These are phyloP conservation scores for Tenthredo amoena DNA, from an alignment of 2,888 invertebrate species.

Conservation along the genomic window DNA sequence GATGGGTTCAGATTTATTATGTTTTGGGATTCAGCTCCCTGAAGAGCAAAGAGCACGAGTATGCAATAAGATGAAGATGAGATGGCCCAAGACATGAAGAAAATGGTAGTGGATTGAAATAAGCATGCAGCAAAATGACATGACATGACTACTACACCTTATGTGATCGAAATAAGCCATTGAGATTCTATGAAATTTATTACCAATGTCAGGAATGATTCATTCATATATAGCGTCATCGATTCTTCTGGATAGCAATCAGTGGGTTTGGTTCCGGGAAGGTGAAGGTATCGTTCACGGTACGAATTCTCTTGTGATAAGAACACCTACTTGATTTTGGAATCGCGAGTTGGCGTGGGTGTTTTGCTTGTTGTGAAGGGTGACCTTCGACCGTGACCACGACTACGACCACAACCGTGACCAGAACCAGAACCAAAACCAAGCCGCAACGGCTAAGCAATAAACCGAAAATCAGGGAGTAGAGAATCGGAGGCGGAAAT, in stretches of 20 bases:
- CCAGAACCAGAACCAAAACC: conserved; percentile 7
- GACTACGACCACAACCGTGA: neutral
- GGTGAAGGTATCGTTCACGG: neutral
- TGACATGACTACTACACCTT: neutral
- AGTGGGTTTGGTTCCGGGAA: neutral
- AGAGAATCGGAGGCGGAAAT: conserved; percentile 62
- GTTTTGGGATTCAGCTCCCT: conserved; percentile 21
- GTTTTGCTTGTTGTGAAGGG: conserved; percentile 19
- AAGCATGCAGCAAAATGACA: neutral
- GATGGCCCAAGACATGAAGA: neutral
- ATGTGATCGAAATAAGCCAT: neutral
- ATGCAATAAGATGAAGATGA: neutral
- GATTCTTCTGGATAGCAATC: neutral
- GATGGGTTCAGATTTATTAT: conserved; percentile 32
- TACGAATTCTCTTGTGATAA: neutral
- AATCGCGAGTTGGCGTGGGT: neutral
- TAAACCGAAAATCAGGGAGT: conserved; percentile 52
- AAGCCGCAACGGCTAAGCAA: conserved; percentile 31
- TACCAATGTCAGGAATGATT: neutral
- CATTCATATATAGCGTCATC: neutral
- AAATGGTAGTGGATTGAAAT: neutral
- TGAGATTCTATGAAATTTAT: neutral
- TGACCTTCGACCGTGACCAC: neutral
- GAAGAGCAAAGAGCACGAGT: neutral
- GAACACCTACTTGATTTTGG: conserved; percentile 3